Base-by-base conservation (phyloP, 2,797 vertebrate species). In the Rhodeus uyekii region DNA sequence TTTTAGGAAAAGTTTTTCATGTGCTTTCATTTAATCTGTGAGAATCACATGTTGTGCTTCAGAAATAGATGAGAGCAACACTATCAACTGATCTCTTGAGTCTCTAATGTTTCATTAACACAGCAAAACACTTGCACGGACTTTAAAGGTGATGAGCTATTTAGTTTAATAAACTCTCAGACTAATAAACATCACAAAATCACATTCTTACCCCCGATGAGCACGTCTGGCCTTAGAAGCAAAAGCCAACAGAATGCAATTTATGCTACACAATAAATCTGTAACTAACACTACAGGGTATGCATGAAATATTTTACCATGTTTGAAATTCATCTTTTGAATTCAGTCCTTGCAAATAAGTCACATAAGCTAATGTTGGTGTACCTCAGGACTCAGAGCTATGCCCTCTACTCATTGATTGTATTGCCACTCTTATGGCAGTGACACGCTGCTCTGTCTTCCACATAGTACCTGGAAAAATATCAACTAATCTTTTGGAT, bases 111-210 rank as follows among this genome's bases (percentile, higher is more conserved):
- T 74, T 74, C 68, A 74, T 81, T 64, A 73, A 69, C 78, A 81
- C 50, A 76, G 61, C 19, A 48, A 58, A 68, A 61, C 38, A 67
- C n/a, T n/a, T n/a, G n/a, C n/a, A 78, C 46, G 44, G 71, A 82
- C 78, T 60, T 73, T 61, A 71, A 65, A 75, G 74, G 63, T 75
- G 74, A 81, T 18, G 38, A 80, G 44, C 64, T 76, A 86, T 48
- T 58, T 63, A 80, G 61, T 29, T 68, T 75, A 84, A 75, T 78
- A 81, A 78, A 84, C 86, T 82, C 71, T 48, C 39, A 10, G 4
- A 34, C 63, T 75, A 72, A 64, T 67, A 78, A 64, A 65, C 64
- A 80, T 46, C 58, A 65, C 74, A 81, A 65, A 46, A 72, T 76
- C 74, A 78, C 76, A 80, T 50, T 71, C 46, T 72, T 48, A 42